Percentiles rank a stretch among this genome's conserved stretches.
Evolutionary conservation across 1,140 invertebrate genomes (phyloP).

Genomic region (Thaumetopoea pityocampa): DNA sequence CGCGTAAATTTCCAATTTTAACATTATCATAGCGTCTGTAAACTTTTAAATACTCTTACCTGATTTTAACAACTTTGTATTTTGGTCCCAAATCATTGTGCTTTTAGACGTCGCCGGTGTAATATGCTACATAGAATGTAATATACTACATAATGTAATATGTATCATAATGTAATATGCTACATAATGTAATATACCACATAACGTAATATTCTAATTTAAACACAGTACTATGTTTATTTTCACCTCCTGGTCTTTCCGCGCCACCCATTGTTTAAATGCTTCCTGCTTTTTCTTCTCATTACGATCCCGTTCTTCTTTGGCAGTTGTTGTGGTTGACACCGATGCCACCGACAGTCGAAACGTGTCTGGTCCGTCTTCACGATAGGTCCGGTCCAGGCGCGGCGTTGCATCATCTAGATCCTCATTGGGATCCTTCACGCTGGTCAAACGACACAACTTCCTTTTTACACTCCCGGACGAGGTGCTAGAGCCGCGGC

Average conservation of each 20-base stretch:
- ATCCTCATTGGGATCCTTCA: slow-evolving; percentile 15
- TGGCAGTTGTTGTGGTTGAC: slow-evolving; percentile 60
- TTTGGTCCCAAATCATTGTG: too few species aligned
- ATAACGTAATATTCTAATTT: too few species aligned
- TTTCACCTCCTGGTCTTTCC: slow-evolving; percentile 63
- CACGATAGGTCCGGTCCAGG: slow-evolving; percentile 44
- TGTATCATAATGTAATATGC: too few species aligned
- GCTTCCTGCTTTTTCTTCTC: slow-evolving; percentile 61
- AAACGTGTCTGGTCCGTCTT: slow-evolving; percentile 61
- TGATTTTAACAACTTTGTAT: too few species aligned
- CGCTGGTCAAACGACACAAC: slow-evolving; percentile 41
- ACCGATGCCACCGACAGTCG: slow-evolving; percentile 61
- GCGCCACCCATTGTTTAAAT: slow-evolving; percentile 57
- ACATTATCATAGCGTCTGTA: too few species aligned
- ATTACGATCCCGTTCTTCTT: slow-evolving; percentile 61
- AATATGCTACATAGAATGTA: too few species aligned
- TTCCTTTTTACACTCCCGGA: slow-evolving; percentile 58
- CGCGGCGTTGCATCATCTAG: slow-evolving; percentile 48
- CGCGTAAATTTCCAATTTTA: too few species aligned
- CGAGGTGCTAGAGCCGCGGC: slow-evolving; percentile 46
- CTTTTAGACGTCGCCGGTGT: too few species aligned
- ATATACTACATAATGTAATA: too few species aligned
- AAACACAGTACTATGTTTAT: neutral
- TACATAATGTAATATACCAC: neutral
- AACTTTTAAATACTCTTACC: too few species aligned